These are phyloP conservation scores for Xyliphius kryptos DNA, from an alignment of 2,113 vertebrate genomes.

Conservation along the genomic window DNA sequence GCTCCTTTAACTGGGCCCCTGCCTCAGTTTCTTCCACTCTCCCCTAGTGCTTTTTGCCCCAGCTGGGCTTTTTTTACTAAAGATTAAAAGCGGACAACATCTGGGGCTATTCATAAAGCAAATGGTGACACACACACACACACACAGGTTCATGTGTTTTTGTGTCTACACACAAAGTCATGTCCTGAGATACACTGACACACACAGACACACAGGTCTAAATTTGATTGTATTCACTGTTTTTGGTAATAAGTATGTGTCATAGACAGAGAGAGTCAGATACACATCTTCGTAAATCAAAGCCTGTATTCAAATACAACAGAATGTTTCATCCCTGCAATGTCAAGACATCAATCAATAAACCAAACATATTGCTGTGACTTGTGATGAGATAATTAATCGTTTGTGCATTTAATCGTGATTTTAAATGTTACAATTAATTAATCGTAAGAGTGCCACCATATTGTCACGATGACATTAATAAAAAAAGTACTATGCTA, in stretches of 20 bases:
- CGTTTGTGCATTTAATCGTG: no score
- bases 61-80: constrained; percentile 83
- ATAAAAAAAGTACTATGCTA: no score
- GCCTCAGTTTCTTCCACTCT: constrained; percentile 75
- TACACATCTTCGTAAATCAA: no score
- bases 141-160: constrained; percentile 16
- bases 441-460: no score
- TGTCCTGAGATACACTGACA: constrained; percentile 42
- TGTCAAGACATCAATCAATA: no score
- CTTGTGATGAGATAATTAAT: no score
- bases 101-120: constrained; percentile 73
- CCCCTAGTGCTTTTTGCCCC: constrained; percentile 74
- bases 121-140: constrained; percentile 55
- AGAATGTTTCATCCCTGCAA: no score
- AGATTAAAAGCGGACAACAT: constrained; percentile 85
- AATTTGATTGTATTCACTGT: constrained; percentile 49
- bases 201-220: constrained; percentile 49
- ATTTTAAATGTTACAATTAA: no score
- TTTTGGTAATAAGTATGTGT: constrained; percentile 10
- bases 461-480: no score
- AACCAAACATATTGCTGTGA: no score
- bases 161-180: constrained; percentile 28
- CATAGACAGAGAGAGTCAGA: no score
- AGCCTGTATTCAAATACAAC: background rate
- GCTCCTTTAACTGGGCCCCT: constrained; percentile 60